These are phyloP conservation scores for Nothocercus julius DNA, from an alignment of 2,113 vertebrate species.

Conservation along the genomic window DNA sequence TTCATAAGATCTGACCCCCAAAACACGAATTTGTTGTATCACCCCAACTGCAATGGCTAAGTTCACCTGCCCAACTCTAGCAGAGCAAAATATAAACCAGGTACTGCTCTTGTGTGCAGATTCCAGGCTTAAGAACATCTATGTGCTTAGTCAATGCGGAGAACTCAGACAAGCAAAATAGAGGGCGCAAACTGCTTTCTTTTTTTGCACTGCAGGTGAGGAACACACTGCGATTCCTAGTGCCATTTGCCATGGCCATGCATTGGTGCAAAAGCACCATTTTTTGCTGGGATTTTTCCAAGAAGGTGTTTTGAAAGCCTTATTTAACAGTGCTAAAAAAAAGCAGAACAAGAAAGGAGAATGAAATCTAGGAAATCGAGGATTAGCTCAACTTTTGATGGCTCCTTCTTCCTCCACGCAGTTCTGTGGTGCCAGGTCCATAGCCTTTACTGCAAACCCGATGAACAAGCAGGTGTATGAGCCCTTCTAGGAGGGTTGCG, in stretches of 20 bases:
- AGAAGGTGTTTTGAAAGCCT: not conserved
- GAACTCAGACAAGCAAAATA: not conserved
- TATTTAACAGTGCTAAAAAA: not conserved
- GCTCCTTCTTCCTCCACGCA: not conserved
- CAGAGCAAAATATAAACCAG: not conserved
- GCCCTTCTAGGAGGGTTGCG: not conserved
- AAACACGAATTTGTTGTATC: not conserved
- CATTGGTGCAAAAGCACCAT: not conserved
- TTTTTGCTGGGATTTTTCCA: not conserved
- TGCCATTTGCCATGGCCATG: not conserved
- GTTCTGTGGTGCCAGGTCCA: not conserved
- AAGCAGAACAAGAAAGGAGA: not conserved
- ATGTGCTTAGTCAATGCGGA: not conserved
- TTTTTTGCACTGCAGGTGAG: not conserved
- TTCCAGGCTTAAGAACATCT: not conserved
- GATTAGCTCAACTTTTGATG: not conserved
- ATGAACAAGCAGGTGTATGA: not conserved
- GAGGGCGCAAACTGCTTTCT: not conserved
- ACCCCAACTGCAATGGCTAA: accelerated
- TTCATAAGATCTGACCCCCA: not conserved
- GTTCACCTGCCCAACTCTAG: not conserved
- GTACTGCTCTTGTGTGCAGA: not conserved
- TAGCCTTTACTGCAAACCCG: not conserved
- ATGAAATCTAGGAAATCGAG: not conserved
- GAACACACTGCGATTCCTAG: not conserved